phyloP scores from a whole-genome alignment of 2,113 vertebrate genomes.

The Phylloscopus trochiloides region DNA sequence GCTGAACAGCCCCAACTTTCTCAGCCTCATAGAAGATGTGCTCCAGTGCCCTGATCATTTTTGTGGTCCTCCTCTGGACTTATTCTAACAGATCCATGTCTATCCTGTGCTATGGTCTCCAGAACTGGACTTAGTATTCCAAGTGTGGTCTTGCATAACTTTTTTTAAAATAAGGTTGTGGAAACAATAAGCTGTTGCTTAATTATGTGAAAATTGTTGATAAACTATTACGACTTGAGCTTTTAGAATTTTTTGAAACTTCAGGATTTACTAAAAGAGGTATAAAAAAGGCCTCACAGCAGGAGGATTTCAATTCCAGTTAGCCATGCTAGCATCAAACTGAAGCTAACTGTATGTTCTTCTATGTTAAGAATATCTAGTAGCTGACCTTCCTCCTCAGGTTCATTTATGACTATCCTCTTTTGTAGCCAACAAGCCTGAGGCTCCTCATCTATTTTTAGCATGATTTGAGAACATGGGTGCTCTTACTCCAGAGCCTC shows the following conservation, averaged over 20 bases:
- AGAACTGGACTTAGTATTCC: fast-evolving
- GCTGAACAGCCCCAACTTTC: not conserved
- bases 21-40: not conserved
- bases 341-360: not conserved
- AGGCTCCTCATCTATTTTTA: not conserved
- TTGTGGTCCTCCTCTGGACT: not conserved
- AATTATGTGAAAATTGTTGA: not conserved
- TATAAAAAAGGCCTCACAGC: not conserved
- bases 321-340: not conserved
- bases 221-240: not conserved
- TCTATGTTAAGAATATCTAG: not conserved
- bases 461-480: not conserved
- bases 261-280: not conserved
- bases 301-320: not conserved
- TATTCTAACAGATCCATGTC: not conserved
- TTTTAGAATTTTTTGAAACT: conserved; percentile 13
- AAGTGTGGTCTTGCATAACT: not conserved
- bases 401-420: not conserved
- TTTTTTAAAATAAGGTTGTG: not conserved
- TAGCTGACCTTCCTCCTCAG: not conserved
- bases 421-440: not conserved
- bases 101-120: not conserved
- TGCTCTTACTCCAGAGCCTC: not conserved
- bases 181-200: not conserved
- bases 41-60: not conserved